Base-by-base conservation (phyloP, 2,797 vertebrate species). In the Enteromius paludinosus region DNA sequence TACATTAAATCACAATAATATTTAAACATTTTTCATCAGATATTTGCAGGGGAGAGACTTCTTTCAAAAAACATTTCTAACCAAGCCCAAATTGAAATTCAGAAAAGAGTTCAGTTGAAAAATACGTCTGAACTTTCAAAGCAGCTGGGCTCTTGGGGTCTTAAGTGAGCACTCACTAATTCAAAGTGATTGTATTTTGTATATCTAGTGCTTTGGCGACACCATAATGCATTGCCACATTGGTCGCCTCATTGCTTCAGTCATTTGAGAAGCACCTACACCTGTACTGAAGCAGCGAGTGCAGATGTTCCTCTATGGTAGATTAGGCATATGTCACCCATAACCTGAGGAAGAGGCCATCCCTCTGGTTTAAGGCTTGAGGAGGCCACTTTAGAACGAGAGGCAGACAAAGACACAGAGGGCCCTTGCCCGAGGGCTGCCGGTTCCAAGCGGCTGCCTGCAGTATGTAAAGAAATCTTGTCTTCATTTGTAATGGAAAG, bases 401-500 rank as follows among this genome's bases (percentile, higher is more conserved):
- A 78, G 77, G 84, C 73, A 87, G 85, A 90, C 89, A 89, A 90
- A 86, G 87, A 84, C 85, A 76, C 65, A 86, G 82, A 87, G 78
- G 87, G 82, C 79, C 77, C 73, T 86, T 38, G 87, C 91, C 91
- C 83, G 64, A 87, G 90, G 90, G 91, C 86, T 38, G 64, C 54
- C 56, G 80, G 88, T 90, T 89, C 88, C 86, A 72, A 81, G 76
- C 81, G 86, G 81, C 88, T 89, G 90, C 87, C 86, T 84, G 85
- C 87, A 89, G 88, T 88, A 87, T 90, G 92, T 88, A 81, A 88
- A 89, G 89, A 90, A 89, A 88, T 86, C 89, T 90, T 89, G 91
- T 92, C 89, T 91, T 90, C 90, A 91, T 92, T 91, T 90, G 91
- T 88, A 90, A 88, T 83, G 81, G 86, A 91, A 90, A 89, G 89